These are phyloP conservation scores for Acanthiza pusilla DNA, from an alignment of 2,797 vertebrate genomes.

Conservation along the genomic window DNA sequence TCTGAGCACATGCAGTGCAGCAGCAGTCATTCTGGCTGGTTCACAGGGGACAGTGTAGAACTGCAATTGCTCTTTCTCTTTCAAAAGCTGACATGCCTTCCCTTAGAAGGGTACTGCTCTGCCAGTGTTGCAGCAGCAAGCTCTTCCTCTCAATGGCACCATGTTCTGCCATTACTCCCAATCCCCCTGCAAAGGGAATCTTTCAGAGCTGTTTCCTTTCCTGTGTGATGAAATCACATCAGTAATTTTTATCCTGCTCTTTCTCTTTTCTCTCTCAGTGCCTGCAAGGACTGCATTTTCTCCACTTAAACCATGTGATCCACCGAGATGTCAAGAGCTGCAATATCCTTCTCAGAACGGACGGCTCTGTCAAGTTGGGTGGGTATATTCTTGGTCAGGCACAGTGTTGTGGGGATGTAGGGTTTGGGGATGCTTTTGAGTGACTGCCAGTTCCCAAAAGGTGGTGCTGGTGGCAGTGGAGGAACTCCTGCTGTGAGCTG, in stretches of 20 bases:
- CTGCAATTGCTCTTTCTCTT: background rate
- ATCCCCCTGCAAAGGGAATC: too few species aligned
- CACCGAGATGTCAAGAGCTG: constrained; percentile 96
- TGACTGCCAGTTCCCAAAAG: background rate
- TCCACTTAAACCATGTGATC: constrained; percentile 95
- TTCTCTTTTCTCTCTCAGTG: constrained; percentile 76
- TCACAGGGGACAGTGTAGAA: background rate
- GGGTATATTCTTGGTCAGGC: constrained; percentile 60
- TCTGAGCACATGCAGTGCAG: background rate
- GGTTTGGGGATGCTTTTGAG: background rate
- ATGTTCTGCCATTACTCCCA: background rate
- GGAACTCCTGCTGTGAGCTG: background rate
- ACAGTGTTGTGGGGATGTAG: background rate
- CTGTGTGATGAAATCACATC: too few species aligned
- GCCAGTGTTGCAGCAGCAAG: background rate
- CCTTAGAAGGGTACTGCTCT: background rate
- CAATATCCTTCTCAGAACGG: constrained; percentile 94
- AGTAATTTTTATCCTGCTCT: constrained; percentile 62
- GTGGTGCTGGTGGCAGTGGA: background rate
- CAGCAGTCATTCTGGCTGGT: background rate
- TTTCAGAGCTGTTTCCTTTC: background rate
- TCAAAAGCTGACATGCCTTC: background rate
- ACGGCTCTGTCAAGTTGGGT: constrained; percentile 96
- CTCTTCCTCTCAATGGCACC: background rate
- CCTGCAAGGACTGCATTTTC: constrained; percentile 94